Evolutionary conservation across 2,113 vertebrate genomes (phyloP), one percentile per base, ranked within the genome.

Genomic region (Protobothrops flavoviridis): DNA sequence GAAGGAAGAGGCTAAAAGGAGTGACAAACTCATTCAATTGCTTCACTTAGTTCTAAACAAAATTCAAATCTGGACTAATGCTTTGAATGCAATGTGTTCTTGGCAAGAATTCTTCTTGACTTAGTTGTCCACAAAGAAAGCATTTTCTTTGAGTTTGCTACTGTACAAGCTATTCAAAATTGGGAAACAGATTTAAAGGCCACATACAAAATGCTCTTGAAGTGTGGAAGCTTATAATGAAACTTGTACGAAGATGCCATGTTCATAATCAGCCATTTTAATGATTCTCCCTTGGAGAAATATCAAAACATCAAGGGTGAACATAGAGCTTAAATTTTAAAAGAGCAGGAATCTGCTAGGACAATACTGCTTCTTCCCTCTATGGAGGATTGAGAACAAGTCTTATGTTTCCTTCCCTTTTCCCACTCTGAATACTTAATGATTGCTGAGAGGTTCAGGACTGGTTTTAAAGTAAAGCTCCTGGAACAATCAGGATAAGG

Each of bases 21-120:
- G 26, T 56, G 15, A 85, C 64, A 81, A n/a, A 48, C 13, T n/a
- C 74, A 57, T 89, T 89, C 29, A 61, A 26, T n/a, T 59, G 5
- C 45, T 90, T 85, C 26, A 13, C 39, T 52, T 29, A 85, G 29
- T 48, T 90, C 9, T 90, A 56, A 85, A 86, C 53, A 90, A 90
- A 93, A 93, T 61, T 93, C 88, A 90, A 26, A 90, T 59, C 85
- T 93, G 43, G 90, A 86, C 69, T 39, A 69, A 90, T 43, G 69
- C 87, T 55, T 69, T 59, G 87, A 59, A 93, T 39, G 52, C 92
- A 45, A 92, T 89, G 29, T 92, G 52, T 53, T 92, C 61, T n/a
- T 92, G 87, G 87, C 64, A 85, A 85, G 69, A 85, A 90, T 86
- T 45, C 53, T 45, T 90, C 45, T 85, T 59, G 64, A 29, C 43